These are phyloP conservation scores for Hemibagrus wyckioides DNA, from an alignment of 2,113 vertebrate species.

Conservation along the genomic window DNA sequence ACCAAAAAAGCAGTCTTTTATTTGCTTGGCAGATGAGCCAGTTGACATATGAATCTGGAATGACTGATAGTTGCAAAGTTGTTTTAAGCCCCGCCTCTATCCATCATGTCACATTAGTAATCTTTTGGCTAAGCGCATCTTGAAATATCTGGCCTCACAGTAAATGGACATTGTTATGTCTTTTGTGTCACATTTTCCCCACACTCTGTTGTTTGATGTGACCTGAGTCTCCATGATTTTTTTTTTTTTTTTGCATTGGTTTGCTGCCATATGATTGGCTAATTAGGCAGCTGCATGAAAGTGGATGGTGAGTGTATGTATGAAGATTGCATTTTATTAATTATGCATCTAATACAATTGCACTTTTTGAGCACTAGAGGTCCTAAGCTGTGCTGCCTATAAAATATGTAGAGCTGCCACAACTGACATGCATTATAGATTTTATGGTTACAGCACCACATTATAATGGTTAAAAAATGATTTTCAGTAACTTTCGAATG, in stretches of 20 bases:
- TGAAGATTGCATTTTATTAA: not conserved
- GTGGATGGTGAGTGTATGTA: not conserved
- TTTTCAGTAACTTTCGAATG: not conserved
- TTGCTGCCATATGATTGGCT: not conserved
- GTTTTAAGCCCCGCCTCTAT: not conserved
- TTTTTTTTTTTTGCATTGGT: not conserved
- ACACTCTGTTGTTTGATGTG: not conserved
- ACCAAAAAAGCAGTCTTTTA: not conserved
- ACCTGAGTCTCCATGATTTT: not conserved
- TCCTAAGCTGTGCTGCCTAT: not conserved
- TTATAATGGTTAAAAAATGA: not conserved
- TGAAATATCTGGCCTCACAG: not conserved
- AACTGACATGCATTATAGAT: not conserved
- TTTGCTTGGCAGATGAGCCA: not conserved
- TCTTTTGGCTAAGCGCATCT: not conserved
- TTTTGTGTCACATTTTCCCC: not conserved
- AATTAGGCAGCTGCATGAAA: not conserved
- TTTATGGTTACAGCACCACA: not conserved
- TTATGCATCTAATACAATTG: not conserved
- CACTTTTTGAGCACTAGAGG: not conserved
- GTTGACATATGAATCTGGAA: not conserved
- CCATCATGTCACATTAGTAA: not conserved
- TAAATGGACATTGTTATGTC: not conserved
- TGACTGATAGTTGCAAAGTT: not conserved
- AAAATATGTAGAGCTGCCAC: not conserved